phyloP scores from a whole-genome alignment of 2,888 invertebrate genomes.

The Xestia xanthographa region DNA sequence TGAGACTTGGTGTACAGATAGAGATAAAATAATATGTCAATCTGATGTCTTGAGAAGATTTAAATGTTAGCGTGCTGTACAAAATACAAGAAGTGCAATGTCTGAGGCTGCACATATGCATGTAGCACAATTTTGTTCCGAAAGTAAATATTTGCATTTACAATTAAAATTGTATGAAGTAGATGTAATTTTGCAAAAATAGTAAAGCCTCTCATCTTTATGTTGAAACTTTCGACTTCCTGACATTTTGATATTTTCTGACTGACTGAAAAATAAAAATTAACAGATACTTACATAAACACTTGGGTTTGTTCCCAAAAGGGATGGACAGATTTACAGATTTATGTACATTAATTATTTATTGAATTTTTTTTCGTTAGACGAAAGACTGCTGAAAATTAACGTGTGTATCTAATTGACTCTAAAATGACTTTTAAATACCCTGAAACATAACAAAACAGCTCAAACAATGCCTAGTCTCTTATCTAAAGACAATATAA shows the following conservation, averaged over 20 bases:
- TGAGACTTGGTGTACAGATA: constrained; percentile 7
- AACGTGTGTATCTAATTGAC: constrained; percentile 1
- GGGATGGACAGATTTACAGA: not conserved
- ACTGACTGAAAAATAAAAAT: not conserved
- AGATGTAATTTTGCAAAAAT: not conserved
- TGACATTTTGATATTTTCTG: not conserved
- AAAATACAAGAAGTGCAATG: not conserved
- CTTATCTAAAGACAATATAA: constrained; percentile 17
- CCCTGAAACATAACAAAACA: not conserved
- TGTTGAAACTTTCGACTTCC: not conserved
- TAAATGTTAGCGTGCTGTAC: not conserved
- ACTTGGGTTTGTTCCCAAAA: not conserved
- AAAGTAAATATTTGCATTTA: not conserved
- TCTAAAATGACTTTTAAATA: not conserved
- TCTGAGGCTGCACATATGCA: not conserved
- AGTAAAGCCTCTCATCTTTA: not conserved
- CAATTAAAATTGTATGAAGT: not conserved
- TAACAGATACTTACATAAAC: not conserved
- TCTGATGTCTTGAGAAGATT: constrained; percentile 19
- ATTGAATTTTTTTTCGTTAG: no score
- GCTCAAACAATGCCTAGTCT: not conserved
- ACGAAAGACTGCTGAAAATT: not conserved
- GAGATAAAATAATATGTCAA: constrained; percentile 3
- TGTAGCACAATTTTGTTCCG: not conserved
- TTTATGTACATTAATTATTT: not conserved